phyloP scores from a whole-genome alignment of 2,113 vertebrate species.

The Lontra canadensis region DNA sequence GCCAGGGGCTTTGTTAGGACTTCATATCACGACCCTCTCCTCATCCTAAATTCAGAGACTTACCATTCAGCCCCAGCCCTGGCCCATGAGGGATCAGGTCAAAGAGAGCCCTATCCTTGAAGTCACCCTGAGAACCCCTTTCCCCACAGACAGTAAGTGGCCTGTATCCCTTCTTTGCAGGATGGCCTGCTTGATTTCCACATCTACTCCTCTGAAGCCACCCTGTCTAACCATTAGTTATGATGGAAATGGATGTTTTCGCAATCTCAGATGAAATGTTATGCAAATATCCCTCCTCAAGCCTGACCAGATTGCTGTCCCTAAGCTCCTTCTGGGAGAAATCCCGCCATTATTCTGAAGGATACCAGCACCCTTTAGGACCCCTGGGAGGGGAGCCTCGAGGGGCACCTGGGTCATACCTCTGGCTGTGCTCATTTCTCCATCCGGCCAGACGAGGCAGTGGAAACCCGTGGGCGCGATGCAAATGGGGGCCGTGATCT shows the following conservation, averaged over 20 bases:
- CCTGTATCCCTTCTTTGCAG: background rate
- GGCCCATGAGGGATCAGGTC: background rate
- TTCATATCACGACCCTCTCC: background rate
- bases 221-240: too few relatives aligned
- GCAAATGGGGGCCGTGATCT: conserved; percentile 94
- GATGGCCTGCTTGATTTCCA: too few relatives aligned
- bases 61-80: background rate
- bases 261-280: background rate
- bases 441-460: conserved; percentile 93
- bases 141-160: too few relatives aligned
- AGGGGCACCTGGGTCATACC: conserved; percentile 80
- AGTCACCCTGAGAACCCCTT: background rate
- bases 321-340: background rate
- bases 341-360: background rate
- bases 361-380: fast-evolving
- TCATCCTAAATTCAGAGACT: background rate
- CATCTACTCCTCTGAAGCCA: background rate
- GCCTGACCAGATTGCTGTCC: background rate
- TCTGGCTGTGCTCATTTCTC: conserved; percentile 94
- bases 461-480: conserved; percentile 94
- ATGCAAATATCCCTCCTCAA: background rate
- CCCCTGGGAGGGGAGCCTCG: background rate
- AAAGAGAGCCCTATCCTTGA: background rate
- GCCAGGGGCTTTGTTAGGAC: background rate
- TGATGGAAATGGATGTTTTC: background rate